Conservation (phyloP, 2,888 invertebrate genomes). For the Pristionchus maxplancki region DNA sequence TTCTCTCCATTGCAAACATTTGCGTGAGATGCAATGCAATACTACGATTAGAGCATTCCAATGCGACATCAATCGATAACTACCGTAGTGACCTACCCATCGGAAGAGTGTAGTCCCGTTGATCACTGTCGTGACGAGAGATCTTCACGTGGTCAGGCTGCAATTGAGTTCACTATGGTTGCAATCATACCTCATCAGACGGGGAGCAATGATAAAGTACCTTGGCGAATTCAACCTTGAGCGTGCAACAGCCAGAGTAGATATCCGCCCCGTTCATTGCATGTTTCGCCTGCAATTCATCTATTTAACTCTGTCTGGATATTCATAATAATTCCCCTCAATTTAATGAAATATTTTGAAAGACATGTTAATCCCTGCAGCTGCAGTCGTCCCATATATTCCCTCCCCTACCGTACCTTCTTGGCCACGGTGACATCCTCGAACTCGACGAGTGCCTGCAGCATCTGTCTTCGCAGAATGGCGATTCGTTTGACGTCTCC, state of each 20-base stretch:
- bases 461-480: constrained; percentile 81
- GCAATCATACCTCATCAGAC: neutral
- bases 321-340: too few species aligned
- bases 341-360: too few species aligned
- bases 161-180: constrained; percentile 52
- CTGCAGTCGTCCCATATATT: too few species aligned
- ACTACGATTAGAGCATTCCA: neutral
- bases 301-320: too few species aligned
- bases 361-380: too few species aligned
- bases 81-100: constrained; percentile 41
- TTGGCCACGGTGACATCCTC: constrained; percentile 94
- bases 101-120: constrained; percentile 73
- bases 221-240: constrained; percentile 99
- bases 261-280: constrained; percentile 97
- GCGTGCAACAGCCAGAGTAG: constrained; percentile 98
- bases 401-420: constrained; percentile 52
- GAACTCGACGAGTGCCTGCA: constrained; percentile 82
- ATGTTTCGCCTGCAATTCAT: constrained; percentile 86
- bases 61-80: neutral
- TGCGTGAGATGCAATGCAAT: neutral
- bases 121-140: constrained; percentile 71
- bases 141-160: constrained; percentile 74
- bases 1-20: neutral
- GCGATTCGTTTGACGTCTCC: constrained; percentile 97
- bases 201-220: constrained; percentile 81